A percentile compares a stretch with the other conserved stretches of the same genome.
These are phyloP conservation scores for Dioctria rufipes DNA, from an alignment of 2,888 invertebrate genomes.

Conservation along the genomic window DNA sequence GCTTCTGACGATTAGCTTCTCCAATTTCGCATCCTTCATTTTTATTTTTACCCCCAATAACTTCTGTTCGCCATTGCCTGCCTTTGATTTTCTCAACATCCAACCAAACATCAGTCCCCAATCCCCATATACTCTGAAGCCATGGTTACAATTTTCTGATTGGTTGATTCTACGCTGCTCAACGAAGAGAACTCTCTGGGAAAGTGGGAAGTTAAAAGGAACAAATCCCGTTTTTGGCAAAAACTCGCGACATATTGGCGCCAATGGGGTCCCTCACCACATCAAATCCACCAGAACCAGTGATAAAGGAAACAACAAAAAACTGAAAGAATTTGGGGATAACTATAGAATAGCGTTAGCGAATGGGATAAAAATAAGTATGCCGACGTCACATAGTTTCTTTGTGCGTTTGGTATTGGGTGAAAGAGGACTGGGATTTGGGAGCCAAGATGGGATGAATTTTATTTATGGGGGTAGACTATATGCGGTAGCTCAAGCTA, in stretches of 20 bases:
- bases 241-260: slow-evolving; percentile 68
- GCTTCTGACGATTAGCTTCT: not conserved
- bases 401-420: not conserved
- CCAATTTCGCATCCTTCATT: slow-evolving; percentile 1
- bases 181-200: not conserved
- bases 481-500: not conserved
- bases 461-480: slow-evolving; percentile 1
- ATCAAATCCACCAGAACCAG: not conserved
- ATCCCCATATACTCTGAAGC: not conserved
- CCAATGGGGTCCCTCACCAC: slow-evolving; percentile 62
- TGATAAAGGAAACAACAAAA: slow-evolving; percentile 4
- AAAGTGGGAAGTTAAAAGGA: slow-evolving; percentile 1
- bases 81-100: not conserved
- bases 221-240: slow-evolving; percentile 64
- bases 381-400: not conserved
- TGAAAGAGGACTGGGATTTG: not conserved
- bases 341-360: not conserved
- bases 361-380: slow-evolving; percentile 16
- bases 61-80: slow-evolving; percentile 18
- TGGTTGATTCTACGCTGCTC: slow-evolving; percentile 8
- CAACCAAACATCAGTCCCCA: not conserved
- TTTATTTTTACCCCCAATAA: not conserved
- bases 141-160: slow-evolving; percentile 31
- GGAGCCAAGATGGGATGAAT: slow-evolving; percentile 3
- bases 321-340: not conserved